Evolutionary conservation across 2,113 vertebrate species (phyloP), one percentile per base, ranked within the genome.

Genomic region (Phalacrocorax aristotelis): DNA sequence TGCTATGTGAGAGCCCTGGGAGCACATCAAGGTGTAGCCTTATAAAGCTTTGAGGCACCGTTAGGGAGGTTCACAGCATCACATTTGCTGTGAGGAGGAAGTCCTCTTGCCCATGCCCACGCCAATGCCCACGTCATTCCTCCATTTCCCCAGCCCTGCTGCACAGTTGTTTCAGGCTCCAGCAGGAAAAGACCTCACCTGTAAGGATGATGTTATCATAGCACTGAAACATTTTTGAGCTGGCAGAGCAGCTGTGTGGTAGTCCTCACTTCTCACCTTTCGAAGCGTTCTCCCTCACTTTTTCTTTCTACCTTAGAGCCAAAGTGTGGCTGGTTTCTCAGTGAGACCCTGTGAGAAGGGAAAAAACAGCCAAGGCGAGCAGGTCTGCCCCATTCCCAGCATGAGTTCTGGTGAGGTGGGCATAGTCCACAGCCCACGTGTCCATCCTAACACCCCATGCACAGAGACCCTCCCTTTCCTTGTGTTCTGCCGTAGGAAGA

Each of bases 401-500:
- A 15, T n/a, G 65, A 75, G 19, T 42, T 72, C 62, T 72, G 68
- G 66, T 29, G 58, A 69, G 40, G 20, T 69, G 58, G 32, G 32
- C 26, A 19, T 36, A 34, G 23, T 30, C 18, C 46, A 54, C 46
- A 66, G n/a, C 4, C 36, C 54, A 9, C 11, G 15, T 44, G 23
- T 19, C 44, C 12, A 4, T 57, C 40, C 54, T 58, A 86, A 7
- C 2, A 36, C 29, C 13, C 18, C 12, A 6, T 23, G 16, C 5
- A 12, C 0, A 1, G 25, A 64, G 4, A 42, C 11, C 30, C 29
- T 91, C 19, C 49, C 34, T 58, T 10, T 19, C 20, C 0, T 46
- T 46, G 0, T 17, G 22, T 51, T 69, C 54, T 83, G 48, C 70
- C 3, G 1, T 3, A n/a, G 44, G n/a, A 69, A 26, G 16, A 74